Percentiles rank a stretch among this genome's conserved stretches.
phyloP scores from a whole-genome alignment of 2,113 vertebrate genomes.

The Bambusicola thoracicus region DNA sequence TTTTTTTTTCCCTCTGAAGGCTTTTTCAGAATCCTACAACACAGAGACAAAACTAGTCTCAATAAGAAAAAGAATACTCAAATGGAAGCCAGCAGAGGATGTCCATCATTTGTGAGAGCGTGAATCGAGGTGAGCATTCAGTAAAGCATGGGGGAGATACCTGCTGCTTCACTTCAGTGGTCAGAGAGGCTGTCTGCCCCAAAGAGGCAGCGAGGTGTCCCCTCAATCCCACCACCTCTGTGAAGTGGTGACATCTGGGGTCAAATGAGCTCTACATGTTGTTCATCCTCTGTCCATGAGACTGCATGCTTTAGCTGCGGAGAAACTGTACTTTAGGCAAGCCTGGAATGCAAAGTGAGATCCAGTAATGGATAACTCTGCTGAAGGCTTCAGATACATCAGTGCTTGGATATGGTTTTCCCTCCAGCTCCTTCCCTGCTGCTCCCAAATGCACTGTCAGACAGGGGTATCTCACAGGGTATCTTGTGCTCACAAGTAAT shows the following conservation, averaged over 20 bases:
- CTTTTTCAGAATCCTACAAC: background rate
- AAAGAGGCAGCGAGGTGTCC: background rate
- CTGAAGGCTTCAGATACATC: fast-evolving
- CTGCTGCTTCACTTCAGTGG: background rate
- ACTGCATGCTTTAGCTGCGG: background rate
- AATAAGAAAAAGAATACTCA: background rate
- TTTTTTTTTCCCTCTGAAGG: background rate
- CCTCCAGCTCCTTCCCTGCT: background rate
- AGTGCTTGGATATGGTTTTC: background rate
- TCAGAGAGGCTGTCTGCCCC: background rate
- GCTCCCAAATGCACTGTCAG: background rate
- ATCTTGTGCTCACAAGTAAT: background rate
- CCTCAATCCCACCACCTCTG: background rate
- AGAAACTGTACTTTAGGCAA: background rate
- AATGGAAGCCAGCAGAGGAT: background rate
- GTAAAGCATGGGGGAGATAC: fast-evolving
- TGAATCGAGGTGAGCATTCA: background rate
- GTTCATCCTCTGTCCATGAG: background rate
- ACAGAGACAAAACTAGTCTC: background rate
- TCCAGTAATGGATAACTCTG: background rate
- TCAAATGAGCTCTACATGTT: fast-evolving
- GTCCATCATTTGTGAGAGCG: background rate
- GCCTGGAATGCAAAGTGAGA: background rate
- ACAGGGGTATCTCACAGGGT: background rate
- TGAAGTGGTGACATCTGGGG: background rate